Evolutionary conservation across 2,113 vertebrate species (phyloP), one percentile per base, ranked within the genome.

Genomic region (Silurus asotus): DNA sequence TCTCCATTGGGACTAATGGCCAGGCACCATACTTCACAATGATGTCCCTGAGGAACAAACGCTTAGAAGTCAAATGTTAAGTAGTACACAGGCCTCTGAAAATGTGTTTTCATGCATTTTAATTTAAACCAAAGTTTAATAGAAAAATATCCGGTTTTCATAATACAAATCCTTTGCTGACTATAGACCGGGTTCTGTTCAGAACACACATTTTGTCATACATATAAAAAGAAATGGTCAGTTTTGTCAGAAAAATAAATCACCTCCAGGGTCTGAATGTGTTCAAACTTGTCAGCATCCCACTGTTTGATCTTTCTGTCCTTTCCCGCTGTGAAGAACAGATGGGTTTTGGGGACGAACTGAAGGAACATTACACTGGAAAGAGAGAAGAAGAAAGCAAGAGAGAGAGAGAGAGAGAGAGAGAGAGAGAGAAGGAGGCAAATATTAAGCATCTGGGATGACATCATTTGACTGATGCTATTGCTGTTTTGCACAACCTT

Each of bases 301-400:
- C 98, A 99, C 90, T 99, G 97, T 84, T 99, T 99, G 86, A 99
- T 95, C 94, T 96, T 99, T 83, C 77, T 93, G 89, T 99, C 98
- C 89, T 99, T 99, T 58, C 98, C 98, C 6, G 97, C 96, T 6
- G 98, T 99, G 94, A 99, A 99, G 95, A 99, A 99, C 90, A 99
- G 95, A 90, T 99, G 98, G 85, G 98, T 97, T 93, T 97, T 97
- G 3, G 96, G 95, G 58, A 99, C 96, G 88, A 99, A 99, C 94
- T 96, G 96, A 17, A 99, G 96, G 92, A 94, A 96, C 97, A 99
- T 98, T 92, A 99, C 96, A 82, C 98, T 99, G 92, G n/a, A 87
- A 19, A 86, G 14, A 81, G 49, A 84, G 90, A 86, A 89, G 88
- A 61, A 69, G 37, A 87, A 8, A 85, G 6, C 15, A 23, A 28